Base-by-base conservation (phyloP, 2,797 vertebrate genomes). In the Xyrichtys novacula region DNA sequence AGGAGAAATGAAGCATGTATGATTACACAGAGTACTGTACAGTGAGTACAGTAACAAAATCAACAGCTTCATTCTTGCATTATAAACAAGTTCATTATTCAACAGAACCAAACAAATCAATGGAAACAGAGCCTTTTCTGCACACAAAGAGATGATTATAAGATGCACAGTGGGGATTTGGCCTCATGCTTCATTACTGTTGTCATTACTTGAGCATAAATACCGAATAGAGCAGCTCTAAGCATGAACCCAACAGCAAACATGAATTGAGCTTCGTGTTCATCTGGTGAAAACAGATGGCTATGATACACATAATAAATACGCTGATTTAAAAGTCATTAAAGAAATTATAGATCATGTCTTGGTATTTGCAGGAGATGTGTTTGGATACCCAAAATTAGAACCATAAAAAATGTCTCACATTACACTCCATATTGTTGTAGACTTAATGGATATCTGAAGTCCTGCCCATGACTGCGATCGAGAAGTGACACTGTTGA, bases 51-150 rank as follows among this genome's bases (percentile, higher is more conserved):
- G 63, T 20, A 28, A 32, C 22, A 10, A 43, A 36, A 54, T 29
- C 26, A 19, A 25, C 29, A 1, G 32, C 17, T 12, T 17, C 22
- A 22, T 23, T 48, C 4, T 17, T 2, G 19, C 26, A 34, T 16
- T 2, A 58, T 28, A 40, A 9, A 52, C 34, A 26, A 55, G 20
- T 50, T 31, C 5, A 42, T 55, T 22, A 48, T 54, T 58, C 32
- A 22, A 44, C 16, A 43, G 14, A 2, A 44, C 34, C 36, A 16
- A 29, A 47, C 15, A 55, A 14, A 46, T 34, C 49, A 40, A 46
- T 16, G 20, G 19, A 8, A 56, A 38, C 31, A 49, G 17, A 34
- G 15, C 7, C 23, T 11, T 7, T 23, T 48, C 28, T 0, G 32
- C 44, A 29, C 10, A 29, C 26, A 49, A 42, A 47, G 23, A 44